These are phyloP conservation scores for Phaethornis superciliosus DNA, from an alignment of 2,113 vertebrate species.

Conservation along the genomic window DNA sequence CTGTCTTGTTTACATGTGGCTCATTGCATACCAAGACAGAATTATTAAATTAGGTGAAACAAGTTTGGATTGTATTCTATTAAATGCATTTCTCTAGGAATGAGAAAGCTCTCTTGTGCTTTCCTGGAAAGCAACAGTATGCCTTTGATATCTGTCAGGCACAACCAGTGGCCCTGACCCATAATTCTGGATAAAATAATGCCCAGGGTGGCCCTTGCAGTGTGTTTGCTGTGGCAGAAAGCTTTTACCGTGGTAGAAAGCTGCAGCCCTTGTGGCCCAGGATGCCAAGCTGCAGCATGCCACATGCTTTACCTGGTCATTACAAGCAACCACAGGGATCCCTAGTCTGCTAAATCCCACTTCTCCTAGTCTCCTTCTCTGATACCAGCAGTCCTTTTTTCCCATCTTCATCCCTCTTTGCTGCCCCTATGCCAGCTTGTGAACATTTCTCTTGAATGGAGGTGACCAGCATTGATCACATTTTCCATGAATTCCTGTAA, in stretches of 20 bases:
- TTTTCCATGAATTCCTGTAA: neutral
- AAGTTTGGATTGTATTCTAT: neutral
- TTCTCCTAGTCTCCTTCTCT: neutral
- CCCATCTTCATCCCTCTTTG: neutral
- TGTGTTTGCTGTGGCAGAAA: neutral
- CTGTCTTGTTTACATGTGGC: neutral
- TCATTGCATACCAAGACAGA: neutral
- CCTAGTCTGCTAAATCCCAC: neutral
- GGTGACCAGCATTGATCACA: neutral
- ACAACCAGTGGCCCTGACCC: neutral
- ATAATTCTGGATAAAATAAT: neutral
- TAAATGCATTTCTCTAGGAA: neutral
- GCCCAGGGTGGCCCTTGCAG: neutral
- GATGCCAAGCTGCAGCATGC: neutral
- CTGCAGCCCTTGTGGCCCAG: neutral
- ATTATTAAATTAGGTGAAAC: neutral
- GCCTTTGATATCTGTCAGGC: neutral
- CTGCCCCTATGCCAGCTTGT: neutral
- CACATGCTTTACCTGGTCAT: fast-evolving
- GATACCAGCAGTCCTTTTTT: neutral
- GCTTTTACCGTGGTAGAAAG: neutral
- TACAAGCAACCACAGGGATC: neutral
- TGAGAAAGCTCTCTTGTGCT: neutral
- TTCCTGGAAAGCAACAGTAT: neutral
- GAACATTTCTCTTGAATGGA: neutral